Evolutionary conservation across 2,888 invertebrate genomes (phyloP), one percentile per base, ranked within the genome.

Genomic region (Mellilla xanthometata): DNA sequence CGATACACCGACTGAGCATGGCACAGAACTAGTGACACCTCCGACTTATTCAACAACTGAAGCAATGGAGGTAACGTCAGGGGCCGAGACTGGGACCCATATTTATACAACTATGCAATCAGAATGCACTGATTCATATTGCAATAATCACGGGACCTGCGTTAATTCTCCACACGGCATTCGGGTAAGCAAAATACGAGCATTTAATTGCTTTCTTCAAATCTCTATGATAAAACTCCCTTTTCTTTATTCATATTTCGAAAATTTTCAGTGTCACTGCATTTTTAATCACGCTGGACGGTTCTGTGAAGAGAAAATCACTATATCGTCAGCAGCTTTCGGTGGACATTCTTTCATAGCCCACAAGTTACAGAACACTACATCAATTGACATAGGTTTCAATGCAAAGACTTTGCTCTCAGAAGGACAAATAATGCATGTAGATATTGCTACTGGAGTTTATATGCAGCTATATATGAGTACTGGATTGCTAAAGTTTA

Each of bases 381-480:
- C 93, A 9, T 91, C 92, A 3, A 91, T 94, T 59, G 90, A 91
- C 47, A 90, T 95, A 39, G 92, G 91, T 62, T 91, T 95, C 34
- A 93, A 92, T 58, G 93, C 95, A 33, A 94, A 94, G 72, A 96
- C 96, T 0, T 90, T 95, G 33, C 93, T 95, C 24, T 93, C 93
- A 29, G 93, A 93, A 61, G 97, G 96, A 30, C 91, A 96, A 62
- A 91, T 97, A 58, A 92, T 96, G 81, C 93, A 93, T 57, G 91
- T 93, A 0, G 91, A 92, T 62, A 91, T 94, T 49, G 93, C 93
- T 6, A 89, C 90, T 36, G 91, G 93, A 35, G 93, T 95, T 54
- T 96, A 96, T 67, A 94, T 96, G 91, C 92, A 94, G 47, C 85
- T 96, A 3, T 96, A 93, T 69, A 91, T 96, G 73, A 93, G 93